Conservation (phyloP, 1,140 invertebrate genomes). For the Leptonema lineaticorne region DNA sequence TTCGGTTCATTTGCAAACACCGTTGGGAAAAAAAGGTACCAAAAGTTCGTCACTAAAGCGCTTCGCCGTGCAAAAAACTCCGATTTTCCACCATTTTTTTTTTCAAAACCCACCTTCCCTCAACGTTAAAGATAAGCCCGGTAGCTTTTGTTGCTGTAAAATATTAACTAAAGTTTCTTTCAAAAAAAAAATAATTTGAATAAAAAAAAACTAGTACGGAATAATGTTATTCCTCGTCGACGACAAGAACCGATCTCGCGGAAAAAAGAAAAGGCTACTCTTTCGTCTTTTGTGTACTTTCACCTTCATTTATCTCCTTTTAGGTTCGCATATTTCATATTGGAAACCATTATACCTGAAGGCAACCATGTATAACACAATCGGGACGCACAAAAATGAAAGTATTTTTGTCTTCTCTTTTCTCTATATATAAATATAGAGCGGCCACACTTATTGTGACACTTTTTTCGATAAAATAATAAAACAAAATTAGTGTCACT, state of each 20-base stretch:
- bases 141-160: slow-evolving; percentile 28
- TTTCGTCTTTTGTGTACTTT: background rate
- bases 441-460: too few species aligned
- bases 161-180: slow-evolving; percentile 29
- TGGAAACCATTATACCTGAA: slow-evolving; percentile 31
- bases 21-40: background rate
- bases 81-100: too few species aligned
- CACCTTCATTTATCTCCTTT: slow-evolving; percentile 31
- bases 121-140: slow-evolving; percentile 8
- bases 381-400: slow-evolving; percentile 11
- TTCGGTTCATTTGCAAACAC: slow-evolving; percentile 17
- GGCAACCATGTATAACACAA: slow-evolving; percentile 19
- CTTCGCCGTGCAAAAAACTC: background rate
- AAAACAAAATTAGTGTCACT: too few species aligned
- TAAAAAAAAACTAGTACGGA: slow-evolving; percentile 12
- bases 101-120: too few species aligned
- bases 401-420: too few species aligned
- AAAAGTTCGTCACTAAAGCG: slow-evolving; percentile 16
- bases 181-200: slow-evolving; percentile 10
- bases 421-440: too few species aligned
- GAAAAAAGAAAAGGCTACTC: background rate
- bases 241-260: background rate
- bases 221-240: slow-evolving; percentile 20
- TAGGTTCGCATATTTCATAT: slow-evolving; percentile 32
- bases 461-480: too few species aligned